Conservation (phyloP, 2,797 vertebrate genomes). For the Danio choprae region DNA sequence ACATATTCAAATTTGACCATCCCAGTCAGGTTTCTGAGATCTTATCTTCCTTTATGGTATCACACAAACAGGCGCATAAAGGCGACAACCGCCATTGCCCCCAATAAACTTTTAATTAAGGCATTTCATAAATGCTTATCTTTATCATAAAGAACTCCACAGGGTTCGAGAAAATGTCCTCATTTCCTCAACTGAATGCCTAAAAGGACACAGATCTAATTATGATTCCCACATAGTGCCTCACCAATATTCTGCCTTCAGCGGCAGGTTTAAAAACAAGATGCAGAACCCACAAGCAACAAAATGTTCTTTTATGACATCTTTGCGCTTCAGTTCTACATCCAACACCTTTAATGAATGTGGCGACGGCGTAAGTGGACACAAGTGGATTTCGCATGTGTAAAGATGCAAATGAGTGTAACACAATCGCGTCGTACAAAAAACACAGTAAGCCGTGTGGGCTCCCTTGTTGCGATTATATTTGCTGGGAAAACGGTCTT, state of each 20-base stretch:
- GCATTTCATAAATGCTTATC: slow-evolving; percentile 60
- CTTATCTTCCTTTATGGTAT: not conserved
- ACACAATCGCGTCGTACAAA: slow-evolving; percentile 9
- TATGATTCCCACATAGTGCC: slow-evolving; percentile 46
- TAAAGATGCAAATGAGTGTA: slow-evolving; percentile 12
- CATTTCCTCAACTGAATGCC: slow-evolving; percentile 38
- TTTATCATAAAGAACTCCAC: slow-evolving; percentile 44
- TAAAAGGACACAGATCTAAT: slow-evolving; percentile 57
- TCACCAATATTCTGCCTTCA: slow-evolving; percentile 27
- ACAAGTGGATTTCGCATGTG: not conserved
- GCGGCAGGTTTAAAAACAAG: slow-evolving; percentile 5
- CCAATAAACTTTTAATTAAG: slow-evolving; percentile 65
- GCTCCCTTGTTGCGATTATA: slow-evolving; percentile 49
- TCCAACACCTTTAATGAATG: slow-evolving; percentile 38
- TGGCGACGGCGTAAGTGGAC: slow-evolving; percentile 13
- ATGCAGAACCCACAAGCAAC: slow-evolving; percentile 2
- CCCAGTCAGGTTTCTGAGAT: slow-evolving; percentile 10
- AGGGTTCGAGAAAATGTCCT: slow-evolving; percentile 47
- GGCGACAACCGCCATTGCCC: slow-evolving; percentile 6
- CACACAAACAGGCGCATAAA: slow-evolving; percentile 37
- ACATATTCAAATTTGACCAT: not conserved
- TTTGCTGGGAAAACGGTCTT: slow-evolving; percentile 51
- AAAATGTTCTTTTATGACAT: slow-evolving; percentile 26
- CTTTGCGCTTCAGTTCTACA: slow-evolving; percentile 13
- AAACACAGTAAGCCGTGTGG: not conserved